Conservation (phyloP, 2,888 invertebrate species). For the Plusia festucae region DNA sequence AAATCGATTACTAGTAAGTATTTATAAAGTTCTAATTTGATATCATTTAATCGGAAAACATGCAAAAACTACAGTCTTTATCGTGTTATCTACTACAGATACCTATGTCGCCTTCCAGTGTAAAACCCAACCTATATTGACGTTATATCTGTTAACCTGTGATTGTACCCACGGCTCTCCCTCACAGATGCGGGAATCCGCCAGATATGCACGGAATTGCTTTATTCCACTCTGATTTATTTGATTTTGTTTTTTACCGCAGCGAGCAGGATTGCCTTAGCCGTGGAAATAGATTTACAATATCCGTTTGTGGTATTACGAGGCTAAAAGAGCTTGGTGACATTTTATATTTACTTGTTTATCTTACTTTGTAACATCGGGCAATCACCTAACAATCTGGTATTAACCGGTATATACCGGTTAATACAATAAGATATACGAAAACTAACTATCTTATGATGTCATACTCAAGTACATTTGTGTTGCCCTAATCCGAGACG, state of each 20-base stretch:
- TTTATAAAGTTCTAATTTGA: too few species aligned
- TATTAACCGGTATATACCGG: too few species aligned
- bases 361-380: neutral
- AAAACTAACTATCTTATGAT: too few species aligned
- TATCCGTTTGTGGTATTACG: neutral
- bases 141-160: neutral
- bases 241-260: constrained; percentile 24
- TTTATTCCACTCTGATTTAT: constrained; percentile 20
- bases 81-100: too few species aligned
- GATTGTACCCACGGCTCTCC: constrained; percentile 6
- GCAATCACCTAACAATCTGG: neutral
- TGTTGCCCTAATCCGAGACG: too few species aligned
- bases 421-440: too few species aligned
- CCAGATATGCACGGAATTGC: constrained; percentile 17
- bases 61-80: too few species aligned
- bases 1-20: too few species aligned
- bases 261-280: constrained; percentile 2
- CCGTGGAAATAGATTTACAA: neutral
- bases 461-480: too few species aligned
- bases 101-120: neutral
- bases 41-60: too few species aligned
- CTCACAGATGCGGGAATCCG: constrained; percentile 14
- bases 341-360: neutral
- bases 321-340: neutral
- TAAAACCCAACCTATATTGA: neutral